A percentile compares a stretch with the other conserved stretches of the same genome.
phyloP scores from a whole-genome alignment of 2,797 vertebrate species.

The Artibeus jamaicensis region DNA sequence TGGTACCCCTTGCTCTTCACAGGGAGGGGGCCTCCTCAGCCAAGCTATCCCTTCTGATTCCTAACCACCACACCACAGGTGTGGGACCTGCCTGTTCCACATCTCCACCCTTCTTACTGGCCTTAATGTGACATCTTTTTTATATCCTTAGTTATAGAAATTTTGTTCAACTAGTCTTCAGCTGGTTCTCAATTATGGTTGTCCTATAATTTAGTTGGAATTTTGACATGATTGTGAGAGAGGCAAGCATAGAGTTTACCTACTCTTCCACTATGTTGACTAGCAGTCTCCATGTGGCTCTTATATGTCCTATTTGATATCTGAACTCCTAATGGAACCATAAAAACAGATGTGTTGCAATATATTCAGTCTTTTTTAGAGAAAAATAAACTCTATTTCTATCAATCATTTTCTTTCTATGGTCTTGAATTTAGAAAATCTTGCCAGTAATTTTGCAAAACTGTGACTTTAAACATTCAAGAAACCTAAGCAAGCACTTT shows the following conservation, averaged over 20 bases:
- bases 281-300: too few relatives aligned
- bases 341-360: not conserved
- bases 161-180: not conserved
- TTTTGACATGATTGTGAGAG: not conserved
- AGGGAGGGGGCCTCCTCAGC: not conserved
- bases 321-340: not conserved
- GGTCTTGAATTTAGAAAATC: constrained; percentile 33
- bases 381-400: not conserved
- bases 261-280: not conserved
- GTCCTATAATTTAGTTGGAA: not conserved
- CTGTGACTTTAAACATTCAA: not conserved
- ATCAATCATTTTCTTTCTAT: not conserved
- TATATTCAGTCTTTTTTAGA: not conserved
- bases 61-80: not conserved
- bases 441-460: constrained; percentile 5
- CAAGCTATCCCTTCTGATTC: not conserved
- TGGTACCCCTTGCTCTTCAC: not conserved
- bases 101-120: too few relatives aligned
- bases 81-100: too few relatives aligned
- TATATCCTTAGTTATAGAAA: not conserved
- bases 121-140: not conserved
- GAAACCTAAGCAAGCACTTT: not conserved
- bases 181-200: not conserved
- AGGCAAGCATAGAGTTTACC: not conserved
- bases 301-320: not conserved